phyloP scores from a whole-genome alignment of 2,888 invertebrate species.

The Blomia tropicalis region DNA sequence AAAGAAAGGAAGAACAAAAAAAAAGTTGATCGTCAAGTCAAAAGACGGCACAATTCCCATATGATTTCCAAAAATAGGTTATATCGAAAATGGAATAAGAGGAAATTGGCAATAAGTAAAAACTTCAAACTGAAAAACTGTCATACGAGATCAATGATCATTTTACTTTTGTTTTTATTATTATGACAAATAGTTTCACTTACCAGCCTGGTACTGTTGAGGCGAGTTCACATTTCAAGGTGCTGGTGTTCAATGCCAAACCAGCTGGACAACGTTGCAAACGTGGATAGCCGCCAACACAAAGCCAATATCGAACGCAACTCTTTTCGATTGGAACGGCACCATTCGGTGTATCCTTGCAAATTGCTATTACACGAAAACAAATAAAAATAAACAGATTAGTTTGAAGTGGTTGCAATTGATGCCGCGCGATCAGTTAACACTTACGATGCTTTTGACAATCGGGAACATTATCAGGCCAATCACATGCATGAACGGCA shows the following conservation, averaged over 20 bases:
- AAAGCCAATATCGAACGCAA: slow-evolving; percentile 85
- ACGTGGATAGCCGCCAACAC: slow-evolving; percentile 79
- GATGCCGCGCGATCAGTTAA: no score
- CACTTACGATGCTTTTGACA: slow-evolving; percentile 87
- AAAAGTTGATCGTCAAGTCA: no score
- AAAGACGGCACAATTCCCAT: no score
- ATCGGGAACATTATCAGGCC: slow-evolving; percentile 82
- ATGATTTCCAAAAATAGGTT: no score
- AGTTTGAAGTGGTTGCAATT: no score
- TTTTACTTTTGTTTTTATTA: background rate
- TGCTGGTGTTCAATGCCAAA: slow-evolving; percentile 30
- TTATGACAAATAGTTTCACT: slow-evolving; percentile 11
- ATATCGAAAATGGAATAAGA: no score
- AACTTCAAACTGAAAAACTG: background rate
- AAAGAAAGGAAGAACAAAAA: no score
- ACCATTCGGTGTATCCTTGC: slow-evolving; percentile 76
- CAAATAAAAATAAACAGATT: slow-evolving; percentile 14
- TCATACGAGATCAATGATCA: background rate
- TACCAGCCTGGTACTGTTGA: slow-evolving; percentile 30
- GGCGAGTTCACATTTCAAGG: slow-evolving; percentile 29
- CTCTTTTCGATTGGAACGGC: slow-evolving; percentile 79
- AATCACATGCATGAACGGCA: slow-evolving; percentile 74
- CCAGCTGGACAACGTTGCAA: slow-evolving; percentile 40
- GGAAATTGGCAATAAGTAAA: no score
- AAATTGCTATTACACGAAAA: slow-evolving; percentile 50